These are phyloP conservation scores for Gerosis bhagava DNA, from an alignment of 2,888 invertebrate genomes.

Conservation along the genomic window DNA sequence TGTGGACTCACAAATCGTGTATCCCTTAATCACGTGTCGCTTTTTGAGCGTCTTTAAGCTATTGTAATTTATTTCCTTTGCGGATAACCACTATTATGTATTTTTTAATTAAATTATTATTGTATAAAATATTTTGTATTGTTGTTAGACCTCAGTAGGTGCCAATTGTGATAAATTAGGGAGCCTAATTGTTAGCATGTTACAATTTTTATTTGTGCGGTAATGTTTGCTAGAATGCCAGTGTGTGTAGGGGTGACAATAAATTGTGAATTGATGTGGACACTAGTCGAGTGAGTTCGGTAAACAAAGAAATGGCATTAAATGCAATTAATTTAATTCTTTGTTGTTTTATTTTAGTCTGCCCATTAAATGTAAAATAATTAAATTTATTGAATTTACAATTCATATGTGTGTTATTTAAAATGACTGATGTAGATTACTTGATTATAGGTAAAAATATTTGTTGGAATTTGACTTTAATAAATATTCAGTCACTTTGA, in stretches of 20 bases:
- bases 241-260: constrained; percentile 45
- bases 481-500: no score
- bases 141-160: constrained; percentile 70
- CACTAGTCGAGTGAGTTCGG: constrained; percentile 55
- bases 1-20: constrained; percentile 14
- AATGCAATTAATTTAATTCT: constrained; percentile 69
- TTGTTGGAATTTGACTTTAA: no score
- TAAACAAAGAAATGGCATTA: constrained; percentile 73
- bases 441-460: no score
- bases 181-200: constrained; percentile 67
- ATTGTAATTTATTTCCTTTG: constrained; percentile 69
- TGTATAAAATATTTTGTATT: constrained; percentile 49
- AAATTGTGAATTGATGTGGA: constrained; percentile 43
- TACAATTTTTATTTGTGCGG: constrained; percentile 50
- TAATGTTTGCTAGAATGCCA: constrained; percentile 48
- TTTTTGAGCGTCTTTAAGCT: constrained; percentile 35
- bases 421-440: no score
- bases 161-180: constrained; percentile 80
- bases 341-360: constrained; percentile 48
- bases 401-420: no score
- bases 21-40: constrained; percentile 23
- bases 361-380: no score
- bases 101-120: constrained; percentile 50
- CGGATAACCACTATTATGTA: constrained; percentile 50
- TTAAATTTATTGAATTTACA: no score